Conservation (phyloP, 2,113 vertebrate species). For the Leptobrachium leishanense region DNA sequence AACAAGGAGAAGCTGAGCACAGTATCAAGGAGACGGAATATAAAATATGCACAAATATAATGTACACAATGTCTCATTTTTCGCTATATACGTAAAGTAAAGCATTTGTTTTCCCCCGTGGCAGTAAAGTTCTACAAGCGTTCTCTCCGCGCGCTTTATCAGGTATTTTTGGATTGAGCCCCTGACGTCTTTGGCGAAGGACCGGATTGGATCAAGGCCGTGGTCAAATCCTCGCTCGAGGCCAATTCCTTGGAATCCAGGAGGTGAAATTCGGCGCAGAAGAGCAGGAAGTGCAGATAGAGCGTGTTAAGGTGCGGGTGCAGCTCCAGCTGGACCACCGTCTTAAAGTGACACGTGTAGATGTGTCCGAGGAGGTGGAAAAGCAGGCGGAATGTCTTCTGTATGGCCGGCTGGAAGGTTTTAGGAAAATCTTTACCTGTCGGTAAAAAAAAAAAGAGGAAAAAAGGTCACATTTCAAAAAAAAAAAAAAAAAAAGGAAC, state of each 20-base stretch:
- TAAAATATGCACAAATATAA: background rate
- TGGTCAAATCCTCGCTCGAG: conserved; percentile 71
- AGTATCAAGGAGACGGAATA: conserved; percentile 10
- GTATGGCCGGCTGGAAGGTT: conserved; percentile 43
- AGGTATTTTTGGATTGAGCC: conserved; percentile 18
- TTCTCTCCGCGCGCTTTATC: background rate
- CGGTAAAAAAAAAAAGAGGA: background rate
- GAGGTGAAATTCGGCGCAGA: conserved; percentile 70
- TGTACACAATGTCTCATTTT: background rate
- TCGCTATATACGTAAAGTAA: conserved; percentile 16
- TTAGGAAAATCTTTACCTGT: conserved; percentile 43
- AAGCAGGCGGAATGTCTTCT: conserved; percentile 75
- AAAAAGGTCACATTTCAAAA: background rate
- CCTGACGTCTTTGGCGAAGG: conserved; percentile 22
- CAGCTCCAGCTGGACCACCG: conserved; percentile 67
- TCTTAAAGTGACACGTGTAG: conserved; percentile 75
- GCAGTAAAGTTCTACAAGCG: conserved; percentile 12
- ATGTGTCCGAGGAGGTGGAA: conserved; percentile 76
- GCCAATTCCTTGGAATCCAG: conserved; percentile 69
- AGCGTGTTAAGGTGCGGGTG: conserved; percentile 78
- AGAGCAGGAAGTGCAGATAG: conserved; percentile 72
- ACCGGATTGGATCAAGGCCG: conserved; percentile 53
- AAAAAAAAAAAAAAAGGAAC: background rate
- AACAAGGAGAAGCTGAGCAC: conserved; percentile 10
- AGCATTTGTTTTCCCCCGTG: background rate